Conservation (phyloP, 92 coral and sea anemone species). For the Palythoa grandis region DNA sequence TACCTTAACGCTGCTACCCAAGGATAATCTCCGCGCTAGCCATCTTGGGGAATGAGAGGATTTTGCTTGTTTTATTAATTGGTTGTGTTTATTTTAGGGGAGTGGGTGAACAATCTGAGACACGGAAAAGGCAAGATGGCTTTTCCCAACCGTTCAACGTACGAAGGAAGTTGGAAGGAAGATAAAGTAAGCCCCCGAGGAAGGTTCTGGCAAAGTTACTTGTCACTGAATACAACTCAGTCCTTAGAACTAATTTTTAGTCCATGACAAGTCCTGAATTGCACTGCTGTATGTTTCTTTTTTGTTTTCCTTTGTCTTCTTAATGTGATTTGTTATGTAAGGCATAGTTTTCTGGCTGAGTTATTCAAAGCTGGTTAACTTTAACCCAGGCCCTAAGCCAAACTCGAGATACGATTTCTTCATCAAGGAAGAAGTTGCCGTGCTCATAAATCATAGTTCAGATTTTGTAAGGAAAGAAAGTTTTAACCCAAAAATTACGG, state of each 20-base stretch:
- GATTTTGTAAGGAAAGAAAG: too few species aligned
- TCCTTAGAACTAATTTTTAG: not conserved
- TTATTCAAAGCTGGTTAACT: too few species aligned
- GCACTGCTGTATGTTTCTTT: too few species aligned
- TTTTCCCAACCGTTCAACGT: conserved; percentile 79
- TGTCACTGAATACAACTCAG: not conserved
- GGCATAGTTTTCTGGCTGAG: too few species aligned
- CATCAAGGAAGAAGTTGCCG: too few species aligned
- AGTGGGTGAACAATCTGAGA: conserved; percentile 71
- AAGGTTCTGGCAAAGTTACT: not conserved
- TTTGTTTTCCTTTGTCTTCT: too few species aligned
- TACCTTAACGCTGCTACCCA: not conserved
- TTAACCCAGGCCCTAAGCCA: too few species aligned
- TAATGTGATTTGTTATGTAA: too few species aligned
- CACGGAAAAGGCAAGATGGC: conserved; percentile 84
- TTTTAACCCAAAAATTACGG: too few species aligned
- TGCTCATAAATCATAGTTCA: too few species aligned
- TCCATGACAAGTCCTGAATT: too few species aligned
- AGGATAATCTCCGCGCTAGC: not conserved
- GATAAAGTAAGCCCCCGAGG: conserved; percentile 72
- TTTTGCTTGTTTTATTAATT: not conserved
- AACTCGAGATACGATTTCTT: too few species aligned
- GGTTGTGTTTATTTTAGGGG: conserved; percentile 55
- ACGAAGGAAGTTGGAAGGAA: conserved; percentile 87
- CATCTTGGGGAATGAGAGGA: not conserved